A percentile compares a stretch with the other conserved stretches of the same genome.
phyloP scores from a whole-genome alignment of 2,888 invertebrate genomes.

The Cephus nigrinus region DNA sequence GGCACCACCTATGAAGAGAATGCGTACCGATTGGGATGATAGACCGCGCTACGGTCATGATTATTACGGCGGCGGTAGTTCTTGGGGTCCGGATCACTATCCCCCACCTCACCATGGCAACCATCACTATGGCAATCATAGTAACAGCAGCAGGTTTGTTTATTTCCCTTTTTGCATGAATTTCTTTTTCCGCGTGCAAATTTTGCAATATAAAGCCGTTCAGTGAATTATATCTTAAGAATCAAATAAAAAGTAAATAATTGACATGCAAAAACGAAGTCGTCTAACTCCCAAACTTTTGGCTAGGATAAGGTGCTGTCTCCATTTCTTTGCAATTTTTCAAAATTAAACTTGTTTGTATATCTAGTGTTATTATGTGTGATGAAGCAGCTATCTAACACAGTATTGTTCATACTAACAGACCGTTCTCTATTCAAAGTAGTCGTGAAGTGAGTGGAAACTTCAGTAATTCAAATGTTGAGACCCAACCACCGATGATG shows the following conservation, averaged over 20 bases:
- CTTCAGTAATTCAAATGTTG: conserved; percentile 65
- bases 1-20: conserved; percentile 81
- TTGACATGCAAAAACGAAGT: conserved; percentile 41
- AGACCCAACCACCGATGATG: conserved; percentile 95
- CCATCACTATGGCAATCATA: conserved; percentile 72
- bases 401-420: not conserved
- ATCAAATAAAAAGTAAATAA: not conserved
- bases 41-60: conserved; percentile 56
- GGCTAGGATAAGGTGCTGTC: conserved; percentile 51
- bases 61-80: conserved; percentile 51
- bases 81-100: conserved; percentile 58
- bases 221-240: not conserved
- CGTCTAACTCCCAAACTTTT: conserved; percentile 57
- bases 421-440: conserved; percentile 5
- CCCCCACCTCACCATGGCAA: conserved; percentile 71
- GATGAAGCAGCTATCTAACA: not conserved
- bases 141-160: conserved; percentile 57
- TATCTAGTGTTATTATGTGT: not conserved
- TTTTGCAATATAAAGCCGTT: not conserved
- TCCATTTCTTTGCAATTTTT: not conserved
- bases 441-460: conserved; percentile 62
- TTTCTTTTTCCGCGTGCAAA: not conserved
- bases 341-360: not conserved
- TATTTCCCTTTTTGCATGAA: conserved; percentile 19
- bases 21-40: conserved; percentile 79